Percentiles rank a stretch among this genome's conserved stretches.
phyloP scores from a whole-genome alignment of 1,140 invertebrate genomes.

The Metaphire vulgaris region DNA sequence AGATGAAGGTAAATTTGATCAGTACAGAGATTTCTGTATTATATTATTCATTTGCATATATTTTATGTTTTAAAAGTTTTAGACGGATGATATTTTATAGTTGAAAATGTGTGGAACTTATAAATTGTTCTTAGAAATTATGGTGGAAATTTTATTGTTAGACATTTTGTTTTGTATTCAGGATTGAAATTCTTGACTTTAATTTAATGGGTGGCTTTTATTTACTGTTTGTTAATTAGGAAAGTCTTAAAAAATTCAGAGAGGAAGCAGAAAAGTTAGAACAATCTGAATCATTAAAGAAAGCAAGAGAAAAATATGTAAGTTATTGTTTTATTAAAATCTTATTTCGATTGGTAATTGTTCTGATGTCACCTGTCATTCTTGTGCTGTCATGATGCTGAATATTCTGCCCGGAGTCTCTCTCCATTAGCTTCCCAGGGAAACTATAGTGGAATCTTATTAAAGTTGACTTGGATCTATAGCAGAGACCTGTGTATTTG shows the following conservation, averaged over 20 bases:
- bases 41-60: background rate
- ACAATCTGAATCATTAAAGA: conserved; percentile 88
- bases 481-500: background rate
- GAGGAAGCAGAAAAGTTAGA: conserved; percentile 96
- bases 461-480: too few relatives aligned
- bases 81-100: background rate
- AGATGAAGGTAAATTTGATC: conserved; percentile 69
- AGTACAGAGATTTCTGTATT: background rate
- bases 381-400: too few relatives aligned
- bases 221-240: conserved; percentile 50
- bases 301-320: conserved; percentile 67
- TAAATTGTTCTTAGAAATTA: background rate
- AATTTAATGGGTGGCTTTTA: conserved; percentile 16
- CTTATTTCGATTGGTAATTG: too few relatives aligned
- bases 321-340: conserved; percentile 31
- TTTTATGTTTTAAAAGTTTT: background rate
- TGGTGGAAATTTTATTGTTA: background rate
- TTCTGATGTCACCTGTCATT: too few relatives aligned
- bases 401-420: background rate
- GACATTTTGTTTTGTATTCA: background rate
- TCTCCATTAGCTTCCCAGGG: background rate
- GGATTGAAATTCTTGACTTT: background rate
- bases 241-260: conserved; percentile 89
- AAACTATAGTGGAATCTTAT: too few relatives aligned
- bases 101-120: background rate